Percentiles rank a stretch among this genome's conserved stretches.
Conservation (phyloP, 2,797 vertebrate genomes). For the Tolypeutes matacus region DNA sequence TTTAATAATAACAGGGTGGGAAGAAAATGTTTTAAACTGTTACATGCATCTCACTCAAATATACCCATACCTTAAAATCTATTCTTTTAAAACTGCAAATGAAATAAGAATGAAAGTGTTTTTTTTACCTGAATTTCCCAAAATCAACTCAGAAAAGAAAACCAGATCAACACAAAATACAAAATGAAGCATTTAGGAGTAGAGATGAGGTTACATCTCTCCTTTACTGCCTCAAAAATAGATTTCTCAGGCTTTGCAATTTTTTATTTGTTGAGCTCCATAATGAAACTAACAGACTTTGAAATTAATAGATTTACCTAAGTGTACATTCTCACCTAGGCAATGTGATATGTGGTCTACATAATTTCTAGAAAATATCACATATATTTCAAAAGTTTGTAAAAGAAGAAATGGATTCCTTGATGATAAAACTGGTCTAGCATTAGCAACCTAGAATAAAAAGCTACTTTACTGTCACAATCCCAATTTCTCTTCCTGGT, state of each 20-base stretch:
- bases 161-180: constrained; percentile 47
- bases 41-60: constrained; percentile 4
- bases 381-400: not conserved
- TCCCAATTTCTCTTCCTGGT: not conserved
- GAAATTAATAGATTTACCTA: not conserved
- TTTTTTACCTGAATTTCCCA: constrained; percentile 23
- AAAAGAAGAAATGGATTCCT: constrained; percentile 56
- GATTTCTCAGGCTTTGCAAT: not conserved
- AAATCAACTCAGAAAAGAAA: constrained; percentile 60
- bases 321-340: not conserved
- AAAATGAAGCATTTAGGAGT: not conserved
- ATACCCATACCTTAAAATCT: constrained; percentile 12
- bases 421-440: not conserved
- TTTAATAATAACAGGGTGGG: not conserved
- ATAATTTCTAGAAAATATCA: constrained; percentile 46
- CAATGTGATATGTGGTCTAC: not conserved
- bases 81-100: constrained; percentile 53
- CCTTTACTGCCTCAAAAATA: constrained; percentile 14
- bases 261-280: constrained; percentile 38
- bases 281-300: not conserved
- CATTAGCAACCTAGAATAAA: not conserved
- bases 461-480: not conserved
- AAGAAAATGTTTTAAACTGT: constrained; percentile 47
- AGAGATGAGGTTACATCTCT: not conserved
- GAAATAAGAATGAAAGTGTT: not conserved